A percentile compares a stretch with the other conserved stretches of the same genome.
Conservation (phyloP, 2,797 vertebrate species). For the Sebastes vulpes region DNA sequence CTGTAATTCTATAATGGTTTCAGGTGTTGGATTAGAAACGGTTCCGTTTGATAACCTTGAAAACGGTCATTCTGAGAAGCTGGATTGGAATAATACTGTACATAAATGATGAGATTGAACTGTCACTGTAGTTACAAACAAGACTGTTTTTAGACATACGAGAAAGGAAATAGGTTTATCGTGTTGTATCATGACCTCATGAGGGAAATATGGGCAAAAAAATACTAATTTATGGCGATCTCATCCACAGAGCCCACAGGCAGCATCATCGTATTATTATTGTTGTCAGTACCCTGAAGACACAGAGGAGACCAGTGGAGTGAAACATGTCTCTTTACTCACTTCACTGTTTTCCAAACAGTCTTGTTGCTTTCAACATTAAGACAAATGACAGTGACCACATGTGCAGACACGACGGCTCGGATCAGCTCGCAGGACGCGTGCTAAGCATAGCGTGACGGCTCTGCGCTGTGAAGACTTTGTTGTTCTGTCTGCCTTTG, state of each 20-base stretch:
- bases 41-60: neutral
- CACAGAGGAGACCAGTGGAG: neutral
- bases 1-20: neutral
- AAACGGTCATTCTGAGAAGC: neutral
- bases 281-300: neutral
- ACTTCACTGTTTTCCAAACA: slow-evolving; percentile 1
- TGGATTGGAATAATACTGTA: neutral
- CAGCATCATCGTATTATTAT: neutral
- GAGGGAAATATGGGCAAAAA: neutral
- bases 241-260: neutral
- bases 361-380: neutral
- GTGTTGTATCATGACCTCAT: neutral
- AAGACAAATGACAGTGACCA: slow-evolving; percentile 31
- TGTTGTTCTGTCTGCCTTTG: slow-evolving; percentile 37
- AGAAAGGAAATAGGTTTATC: neutral
- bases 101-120: neutral
- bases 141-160: neutral
- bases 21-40: neutral
- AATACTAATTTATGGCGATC: neutral
- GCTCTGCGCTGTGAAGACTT: slow-evolving; percentile 14
- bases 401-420: neutral
- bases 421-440: slow-evolving; percentile 23
- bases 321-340: neutral
- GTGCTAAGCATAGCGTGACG: neutral
- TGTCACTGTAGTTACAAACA: neutral